Evolutionary conservation across 2,797 vertebrate genomes (phyloP).

Genomic region (Sternotherus odoratus): DNA sequence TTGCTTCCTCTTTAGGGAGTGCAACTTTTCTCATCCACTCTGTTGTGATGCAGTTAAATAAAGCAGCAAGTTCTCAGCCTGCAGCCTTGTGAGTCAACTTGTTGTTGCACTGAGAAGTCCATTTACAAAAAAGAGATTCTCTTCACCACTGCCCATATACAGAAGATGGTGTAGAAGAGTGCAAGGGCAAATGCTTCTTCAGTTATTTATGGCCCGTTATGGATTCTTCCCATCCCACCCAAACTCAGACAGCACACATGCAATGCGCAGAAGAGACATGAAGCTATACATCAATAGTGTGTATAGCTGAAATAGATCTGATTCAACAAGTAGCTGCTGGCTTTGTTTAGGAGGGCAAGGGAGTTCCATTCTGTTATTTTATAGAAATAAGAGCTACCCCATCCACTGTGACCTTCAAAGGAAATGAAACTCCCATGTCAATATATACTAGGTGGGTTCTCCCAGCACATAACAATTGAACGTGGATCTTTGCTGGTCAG

Average conservation of each 20-base stretch:
- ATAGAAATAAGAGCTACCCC: background rate
- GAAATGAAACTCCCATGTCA: background rate
- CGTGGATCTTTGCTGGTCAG: background rate
- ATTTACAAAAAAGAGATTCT: background rate
- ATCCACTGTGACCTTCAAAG: background rate
- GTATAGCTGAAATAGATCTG: accelerated
- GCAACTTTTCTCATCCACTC: background rate
- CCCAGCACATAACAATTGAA: background rate
- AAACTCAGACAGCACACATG: accelerated
- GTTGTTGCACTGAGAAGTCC: background rate
- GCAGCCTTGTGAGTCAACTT: background rate
- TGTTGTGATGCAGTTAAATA: background rate
- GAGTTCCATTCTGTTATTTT: background rate
- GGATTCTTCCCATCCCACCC: background rate
- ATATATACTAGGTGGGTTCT: background rate
- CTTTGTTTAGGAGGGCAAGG: background rate
- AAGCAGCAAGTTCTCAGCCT: background rate
- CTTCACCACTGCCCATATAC: background rate
- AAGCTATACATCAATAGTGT: accelerated
- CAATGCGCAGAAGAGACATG: background rate
- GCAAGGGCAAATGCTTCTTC: slow-evolving; percentile 2
- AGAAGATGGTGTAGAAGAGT: background rate
- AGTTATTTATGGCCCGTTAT: background rate
- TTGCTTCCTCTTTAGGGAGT: background rate
- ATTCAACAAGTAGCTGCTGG: background rate